Percentiles rank a stretch among this genome's conserved stretches.
phyloP scores from a whole-genome alignment of 2,113 vertebrate genomes.

The Anhinga rufa region DNA sequence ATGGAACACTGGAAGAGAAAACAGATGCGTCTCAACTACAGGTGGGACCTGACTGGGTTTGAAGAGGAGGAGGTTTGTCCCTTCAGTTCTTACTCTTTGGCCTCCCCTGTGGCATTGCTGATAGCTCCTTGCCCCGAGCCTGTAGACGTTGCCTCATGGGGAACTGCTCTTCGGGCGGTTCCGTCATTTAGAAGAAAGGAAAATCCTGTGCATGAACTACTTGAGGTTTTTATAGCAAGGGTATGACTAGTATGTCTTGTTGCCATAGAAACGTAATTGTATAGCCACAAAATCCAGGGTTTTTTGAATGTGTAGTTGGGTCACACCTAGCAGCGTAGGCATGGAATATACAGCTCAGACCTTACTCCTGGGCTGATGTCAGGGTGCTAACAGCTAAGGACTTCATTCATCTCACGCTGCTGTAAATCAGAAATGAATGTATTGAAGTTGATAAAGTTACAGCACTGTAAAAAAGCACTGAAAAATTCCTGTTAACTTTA shows the following conservation, averaged over 20 bases:
- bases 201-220: neutral
- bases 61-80: slow-evolving; percentile 89
- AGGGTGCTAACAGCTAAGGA: neutral
- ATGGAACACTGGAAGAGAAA: slow-evolving; percentile 99
- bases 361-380: neutral
- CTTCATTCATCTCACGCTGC: neutral
- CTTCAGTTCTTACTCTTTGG: slow-evolving; percentile 35
- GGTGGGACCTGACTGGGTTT: slow-evolving; percentile 93
- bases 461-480: neutral
- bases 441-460: slow-evolving; percentile 15
- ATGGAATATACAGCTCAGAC: neutral
- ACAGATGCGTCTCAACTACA: slow-evolving; percentile 95
- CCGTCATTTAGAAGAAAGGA: neutral
- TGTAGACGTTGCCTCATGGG: neutral
- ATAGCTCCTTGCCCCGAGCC: neutral
- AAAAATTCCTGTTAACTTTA: slow-evolving; percentile 1
- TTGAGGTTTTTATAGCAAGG: neutral
- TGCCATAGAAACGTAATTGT: neutral
- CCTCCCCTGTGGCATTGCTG: neutral
- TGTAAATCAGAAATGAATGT: neutral
- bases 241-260: neutral
- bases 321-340: neutral
- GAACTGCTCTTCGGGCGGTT: neutral
- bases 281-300: neutral
- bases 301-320: neutral